Percentiles rank a stretch among this genome's conserved stretches.
phyloP scores from a whole-genome alignment of 2,113 vertebrate species.

The Pygathrix nemaeus region DNA sequence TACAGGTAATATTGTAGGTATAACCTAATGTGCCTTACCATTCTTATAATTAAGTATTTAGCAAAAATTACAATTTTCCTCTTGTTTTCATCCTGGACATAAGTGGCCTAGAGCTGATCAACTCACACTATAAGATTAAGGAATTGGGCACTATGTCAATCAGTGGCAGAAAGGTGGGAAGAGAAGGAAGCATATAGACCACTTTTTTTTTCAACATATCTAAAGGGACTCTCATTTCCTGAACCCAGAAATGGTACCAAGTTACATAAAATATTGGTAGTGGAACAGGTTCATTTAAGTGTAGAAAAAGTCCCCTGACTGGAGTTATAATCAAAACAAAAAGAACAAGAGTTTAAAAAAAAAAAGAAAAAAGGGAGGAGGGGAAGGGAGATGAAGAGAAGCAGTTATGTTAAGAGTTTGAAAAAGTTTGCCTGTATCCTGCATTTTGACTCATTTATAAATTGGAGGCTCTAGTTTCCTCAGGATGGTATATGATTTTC shows the following conservation, averaged over 20 bases:
- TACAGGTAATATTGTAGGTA: neutral
- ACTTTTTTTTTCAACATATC: neutral
- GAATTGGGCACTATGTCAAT: neutral
- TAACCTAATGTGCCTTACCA: neutral
- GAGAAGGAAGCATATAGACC: neutral
- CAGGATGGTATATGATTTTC: neutral
- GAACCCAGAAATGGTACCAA: neutral
- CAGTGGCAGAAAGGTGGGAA: neutral
- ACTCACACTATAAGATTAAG: neutral
- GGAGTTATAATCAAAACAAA: neutral
- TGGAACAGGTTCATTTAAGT: neutral
- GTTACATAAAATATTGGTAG: neutral
- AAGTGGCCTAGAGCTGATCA: neutral
- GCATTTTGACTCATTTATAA: neutral
- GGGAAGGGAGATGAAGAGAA: neutral
- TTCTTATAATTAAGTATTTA: neutral
- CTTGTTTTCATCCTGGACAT: neutral
- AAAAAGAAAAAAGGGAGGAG: rapidly evolving
- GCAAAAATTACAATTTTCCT: neutral
- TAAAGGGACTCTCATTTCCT: neutral
- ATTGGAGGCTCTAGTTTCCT: neutral
- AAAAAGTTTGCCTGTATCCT: neutral
- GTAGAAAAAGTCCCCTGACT: neutral
- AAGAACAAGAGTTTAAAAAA: neutral
- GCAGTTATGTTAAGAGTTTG: neutral